These are phyloP conservation scores for Chrysodeixis includens DNA, from an alignment of 2,888 invertebrate species.

Conservation along the genomic window DNA sequence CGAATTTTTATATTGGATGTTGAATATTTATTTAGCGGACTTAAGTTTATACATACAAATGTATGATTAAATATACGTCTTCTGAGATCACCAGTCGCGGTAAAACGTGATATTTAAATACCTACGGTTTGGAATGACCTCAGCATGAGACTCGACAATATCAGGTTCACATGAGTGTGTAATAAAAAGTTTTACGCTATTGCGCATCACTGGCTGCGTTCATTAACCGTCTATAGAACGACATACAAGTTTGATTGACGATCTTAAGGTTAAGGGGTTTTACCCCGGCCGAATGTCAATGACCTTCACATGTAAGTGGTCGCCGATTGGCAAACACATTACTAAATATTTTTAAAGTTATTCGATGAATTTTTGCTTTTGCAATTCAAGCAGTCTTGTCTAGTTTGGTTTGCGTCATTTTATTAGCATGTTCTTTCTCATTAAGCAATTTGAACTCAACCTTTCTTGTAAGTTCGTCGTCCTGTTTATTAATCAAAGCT, in stretches of 20 bases:
- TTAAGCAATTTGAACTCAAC: not conserved
- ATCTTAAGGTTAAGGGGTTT: not conserved
- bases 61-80: constrained; percentile 38
- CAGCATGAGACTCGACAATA: constrained; percentile 30
- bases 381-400: not conserved
- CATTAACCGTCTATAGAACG: constrained; percentile 20
- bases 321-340: not conserved
- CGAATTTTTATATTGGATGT: constrained; percentile 14
- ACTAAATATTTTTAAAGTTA: not conserved
- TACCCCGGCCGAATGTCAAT: constrained; percentile 1
- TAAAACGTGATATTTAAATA: constrained; percentile 54
- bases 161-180: constrained; percentile 44
- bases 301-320: constrained; percentile 10
- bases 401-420: not conserved
- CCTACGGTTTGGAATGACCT: constrained; percentile 52
- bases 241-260: constrained; percentile 17
- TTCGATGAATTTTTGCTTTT: not conserved
- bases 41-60: constrained; percentile 32
- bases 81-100: constrained; percentile 53
- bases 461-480: not conserved
- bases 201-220: constrained; percentile 42
- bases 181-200: constrained; percentile 43
- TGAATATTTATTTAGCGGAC: constrained; percentile 23
- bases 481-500: not conserved
- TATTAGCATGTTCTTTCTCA: not conserved